Percentiles rank a stretch among this genome's conserved stretches.
These are phyloP conservation scores for Gorsachius magnificus DNA, from an alignment of 2,797 vertebrate genomes.

Conservation along the genomic window DNA sequence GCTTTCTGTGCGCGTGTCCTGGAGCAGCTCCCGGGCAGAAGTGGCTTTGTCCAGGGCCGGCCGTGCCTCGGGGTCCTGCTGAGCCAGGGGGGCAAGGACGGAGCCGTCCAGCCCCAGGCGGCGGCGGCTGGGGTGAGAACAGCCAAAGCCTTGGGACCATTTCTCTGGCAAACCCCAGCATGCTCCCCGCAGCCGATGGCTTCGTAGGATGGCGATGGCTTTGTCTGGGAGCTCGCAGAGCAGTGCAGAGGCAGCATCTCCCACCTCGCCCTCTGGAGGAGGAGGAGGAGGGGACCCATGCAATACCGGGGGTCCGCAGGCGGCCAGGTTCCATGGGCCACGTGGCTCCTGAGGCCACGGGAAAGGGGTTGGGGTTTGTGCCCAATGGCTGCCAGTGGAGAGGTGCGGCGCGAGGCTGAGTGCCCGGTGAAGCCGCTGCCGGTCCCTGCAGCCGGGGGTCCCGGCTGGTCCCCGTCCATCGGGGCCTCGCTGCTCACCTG, in stretches of 20 bases:
- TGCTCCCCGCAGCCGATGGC: background rate
- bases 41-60: background rate
- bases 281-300: background rate
- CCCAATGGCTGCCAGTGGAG: accelerated
- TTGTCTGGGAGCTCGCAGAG: background rate
- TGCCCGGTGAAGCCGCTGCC: background rate
- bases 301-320: accelerated
- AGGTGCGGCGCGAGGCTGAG: background rate
- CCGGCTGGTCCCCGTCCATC: background rate
- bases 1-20: background rate
- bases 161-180: background rate
- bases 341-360: background rate
- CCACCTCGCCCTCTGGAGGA: background rate
- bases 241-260: background rate
- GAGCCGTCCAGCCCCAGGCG: background rate
- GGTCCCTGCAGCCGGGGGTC: background rate
- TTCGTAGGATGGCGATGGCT: background rate
- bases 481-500: background rate
- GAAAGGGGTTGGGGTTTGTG: background rate
- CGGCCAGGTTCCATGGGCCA: accelerated
- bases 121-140: background rate
- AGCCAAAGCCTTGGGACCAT: accelerated
- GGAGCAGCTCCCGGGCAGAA: background rate
- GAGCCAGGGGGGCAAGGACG: accelerated
- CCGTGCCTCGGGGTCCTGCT: background rate